These are phyloP conservation scores for Ariolimax columbianus DNA, from an alignment of 2,888 invertebrate species.

Conservation along the genomic window DNA sequence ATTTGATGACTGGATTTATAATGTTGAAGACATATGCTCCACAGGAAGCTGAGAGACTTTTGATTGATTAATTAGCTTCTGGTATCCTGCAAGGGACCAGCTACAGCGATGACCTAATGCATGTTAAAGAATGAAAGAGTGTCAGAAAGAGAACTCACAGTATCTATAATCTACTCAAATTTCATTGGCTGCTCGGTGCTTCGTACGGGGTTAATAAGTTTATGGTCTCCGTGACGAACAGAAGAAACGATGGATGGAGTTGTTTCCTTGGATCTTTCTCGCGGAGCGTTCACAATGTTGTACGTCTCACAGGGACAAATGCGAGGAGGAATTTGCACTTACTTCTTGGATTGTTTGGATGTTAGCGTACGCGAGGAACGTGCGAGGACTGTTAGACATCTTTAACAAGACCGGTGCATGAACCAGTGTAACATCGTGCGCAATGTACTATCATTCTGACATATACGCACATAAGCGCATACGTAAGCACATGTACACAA, in stretches of 20 bases:
- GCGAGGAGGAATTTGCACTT: not conserved
- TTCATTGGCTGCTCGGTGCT: not conserved
- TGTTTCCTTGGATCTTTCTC: not conserved
- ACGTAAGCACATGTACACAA: no score
- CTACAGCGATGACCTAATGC: no score
- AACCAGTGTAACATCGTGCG: not conserved
- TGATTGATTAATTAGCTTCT: no score
- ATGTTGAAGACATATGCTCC: no score
- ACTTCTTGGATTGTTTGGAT: not conserved
- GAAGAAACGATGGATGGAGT: not conserved
- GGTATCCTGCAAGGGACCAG: no score
- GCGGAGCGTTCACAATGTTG: not conserved
- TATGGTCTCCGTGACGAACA: slow-evolving; percentile 4
- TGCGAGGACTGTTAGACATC: not conserved
- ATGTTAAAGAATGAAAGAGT: no score
- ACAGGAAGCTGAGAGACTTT: no score
- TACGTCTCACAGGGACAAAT: not conserved
- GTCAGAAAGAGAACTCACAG: no score
- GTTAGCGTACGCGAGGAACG: not conserved
- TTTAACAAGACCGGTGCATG: not conserved
- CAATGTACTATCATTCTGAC: no score
- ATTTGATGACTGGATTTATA: no score
- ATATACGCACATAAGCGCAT: no score
- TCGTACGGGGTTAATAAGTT: not conserved
- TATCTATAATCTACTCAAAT: not conserved